Percentiles rank a stretch among this genome's conserved stretches.
Evolutionary conservation across 2,888 invertebrate species (phyloP).

Genomic region (Drosophila dives): DNA sequence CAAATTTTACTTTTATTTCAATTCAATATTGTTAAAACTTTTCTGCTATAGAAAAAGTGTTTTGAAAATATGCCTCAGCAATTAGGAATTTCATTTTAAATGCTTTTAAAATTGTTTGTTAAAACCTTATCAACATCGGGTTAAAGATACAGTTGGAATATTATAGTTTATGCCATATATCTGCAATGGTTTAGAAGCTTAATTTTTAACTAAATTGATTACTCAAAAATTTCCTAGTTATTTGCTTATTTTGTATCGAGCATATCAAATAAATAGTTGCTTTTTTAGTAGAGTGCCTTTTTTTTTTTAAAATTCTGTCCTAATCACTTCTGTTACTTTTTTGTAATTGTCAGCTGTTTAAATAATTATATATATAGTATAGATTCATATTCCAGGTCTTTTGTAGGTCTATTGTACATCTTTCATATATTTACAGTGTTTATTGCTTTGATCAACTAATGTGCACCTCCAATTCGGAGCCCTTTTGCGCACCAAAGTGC

Average conservation of each 20-base stretch:
- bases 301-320: not conserved
- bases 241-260: not conserved
- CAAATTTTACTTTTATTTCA: not conserved
- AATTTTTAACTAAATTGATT: not conserved
- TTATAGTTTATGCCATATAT: not conserved
- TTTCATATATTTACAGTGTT: constrained; percentile 41
- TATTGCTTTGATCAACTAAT: constrained; percentile 61
- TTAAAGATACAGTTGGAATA: not conserved
- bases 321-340: not conserved
- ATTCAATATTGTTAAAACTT: not conserved
- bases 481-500: constrained; percentile 47
- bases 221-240: not conserved
- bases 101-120: not conserved
- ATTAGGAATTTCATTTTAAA: not conserved
- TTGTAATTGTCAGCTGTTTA: not conserved
- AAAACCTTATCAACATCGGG: not conserved
- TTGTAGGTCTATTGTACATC: constrained; percentile 41
- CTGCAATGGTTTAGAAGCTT: not conserved
- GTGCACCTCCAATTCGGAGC: constrained; percentile 52
- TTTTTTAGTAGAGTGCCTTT: not conserved
- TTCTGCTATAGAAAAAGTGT: not conserved
- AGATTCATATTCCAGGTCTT: constrained; percentile 31
- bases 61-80: not conserved
- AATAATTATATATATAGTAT: not conserved
- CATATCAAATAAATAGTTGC: constrained; percentile 8